Evolutionary conservation across 2,797 vertebrate genomes (phyloP).

Genomic region (Sebastes iracundus): DNA sequence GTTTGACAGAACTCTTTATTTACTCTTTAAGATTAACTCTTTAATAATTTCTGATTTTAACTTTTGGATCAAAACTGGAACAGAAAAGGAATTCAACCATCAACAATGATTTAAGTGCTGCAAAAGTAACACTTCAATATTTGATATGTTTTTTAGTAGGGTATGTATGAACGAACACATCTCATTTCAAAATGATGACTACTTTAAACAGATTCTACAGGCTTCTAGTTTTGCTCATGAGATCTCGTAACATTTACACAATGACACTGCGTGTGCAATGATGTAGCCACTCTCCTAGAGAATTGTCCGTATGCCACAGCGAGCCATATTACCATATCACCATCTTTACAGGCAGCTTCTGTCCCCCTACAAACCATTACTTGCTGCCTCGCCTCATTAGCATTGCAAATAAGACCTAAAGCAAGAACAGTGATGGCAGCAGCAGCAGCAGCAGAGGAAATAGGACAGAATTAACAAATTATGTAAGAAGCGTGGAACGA

Average conservation of each 20-base stretch:
- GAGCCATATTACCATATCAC: conserved; percentile 69
- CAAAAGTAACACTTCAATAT: not conserved
- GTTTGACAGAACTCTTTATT: not conserved
- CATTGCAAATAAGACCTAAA: conserved; percentile 78
- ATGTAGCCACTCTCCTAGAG: conserved; percentile 23
- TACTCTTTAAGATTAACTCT: too few relatives aligned
- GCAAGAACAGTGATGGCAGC: conserved; percentile 68
- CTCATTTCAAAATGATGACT: conserved; percentile 1
- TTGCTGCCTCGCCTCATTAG: conserved; percentile 77
- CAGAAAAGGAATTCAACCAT: not conserved
- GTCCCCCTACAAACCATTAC: conserved; percentile 66
- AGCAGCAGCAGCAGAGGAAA: conserved; percentile 73
- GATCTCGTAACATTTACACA: conserved; percentile 20
- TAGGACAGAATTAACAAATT: conserved; percentile 77
- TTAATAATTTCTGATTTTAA: not conserved
- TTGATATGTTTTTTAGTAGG: too few relatives aligned
- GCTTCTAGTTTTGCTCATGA: conserved; percentile 3
- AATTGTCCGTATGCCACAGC: conserved; percentile 47
- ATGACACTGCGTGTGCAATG: conserved; percentile 26
- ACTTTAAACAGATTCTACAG: not conserved
- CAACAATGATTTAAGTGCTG: not conserved
- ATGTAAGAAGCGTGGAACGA: conserved; percentile 69
- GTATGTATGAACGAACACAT: not conserved
- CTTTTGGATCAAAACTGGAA: not conserved
- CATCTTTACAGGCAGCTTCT: conserved; percentile 67